Percentiles rank a stretch among this genome's conserved stretches.
Conservation (phyloP, 1,140 invertebrate genomes). For the Dermatophagoides farinae region DNA sequence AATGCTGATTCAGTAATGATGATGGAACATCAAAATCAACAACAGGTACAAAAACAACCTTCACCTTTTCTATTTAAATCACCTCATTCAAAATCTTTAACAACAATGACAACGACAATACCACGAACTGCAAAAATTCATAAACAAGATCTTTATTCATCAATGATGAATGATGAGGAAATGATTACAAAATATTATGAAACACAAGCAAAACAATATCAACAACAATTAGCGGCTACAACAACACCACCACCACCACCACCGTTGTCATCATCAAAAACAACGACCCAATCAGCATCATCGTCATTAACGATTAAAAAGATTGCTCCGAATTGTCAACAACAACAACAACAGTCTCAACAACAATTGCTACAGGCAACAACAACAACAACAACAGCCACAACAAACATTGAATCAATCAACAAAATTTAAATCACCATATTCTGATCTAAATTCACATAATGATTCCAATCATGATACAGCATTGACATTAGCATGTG, state of each 20-base stretch:
- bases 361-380: neutral
- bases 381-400: neutral
- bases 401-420: neutral
- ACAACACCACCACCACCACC: too few relatives aligned
- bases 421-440: conserved; percentile 11
- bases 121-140: neutral
- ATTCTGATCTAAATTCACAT: conserved; percentile 69
- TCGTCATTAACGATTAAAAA: neutral
- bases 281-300: neutral
- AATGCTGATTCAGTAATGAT: neutral
- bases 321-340: neutral
- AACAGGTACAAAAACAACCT: neutral
- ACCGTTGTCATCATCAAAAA: too few relatives aligned
- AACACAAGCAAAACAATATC: neutral
- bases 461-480: conserved; percentile 97
- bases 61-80: neutral
- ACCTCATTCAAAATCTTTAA: neutral
- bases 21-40: neutral
- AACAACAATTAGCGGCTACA: neutral
- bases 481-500: conserved; percentile 83
- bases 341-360: neutral
- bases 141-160: neutral
- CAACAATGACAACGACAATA: neutral
- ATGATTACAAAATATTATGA: neutral
- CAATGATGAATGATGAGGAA: neutral